A percentile compares a stretch with the other conserved stretches of the same genome.
phyloP scores from a whole-genome alignment of 1,140 invertebrate species.

The Steinernema khuongi region DNA sequence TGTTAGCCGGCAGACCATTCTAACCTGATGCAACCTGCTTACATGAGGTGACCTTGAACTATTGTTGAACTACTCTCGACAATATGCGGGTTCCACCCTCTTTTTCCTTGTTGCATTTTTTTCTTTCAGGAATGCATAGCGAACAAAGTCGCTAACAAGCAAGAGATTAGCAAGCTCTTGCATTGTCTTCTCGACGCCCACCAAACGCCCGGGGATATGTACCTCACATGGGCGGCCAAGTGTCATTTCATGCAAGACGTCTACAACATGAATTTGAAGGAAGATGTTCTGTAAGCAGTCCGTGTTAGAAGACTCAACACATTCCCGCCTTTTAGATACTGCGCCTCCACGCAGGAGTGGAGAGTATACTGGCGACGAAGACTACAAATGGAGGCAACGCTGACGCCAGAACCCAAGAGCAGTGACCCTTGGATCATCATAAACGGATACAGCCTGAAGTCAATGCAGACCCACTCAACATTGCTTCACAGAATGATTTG shows the following conservation, averaged over 20 bases:
- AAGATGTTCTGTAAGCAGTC: not conserved
- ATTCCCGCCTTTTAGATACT: not conserved
- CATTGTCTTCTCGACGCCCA: not conserved
- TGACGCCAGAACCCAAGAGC: not conserved
- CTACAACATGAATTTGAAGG: not conserved
- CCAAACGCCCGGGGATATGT: not conserved
- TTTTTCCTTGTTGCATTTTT: too few species aligned
- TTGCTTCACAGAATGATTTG: slow-evolving; percentile 2
- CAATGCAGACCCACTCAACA: not conserved
- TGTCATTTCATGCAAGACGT: not conserved
- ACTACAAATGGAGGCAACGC: not conserved
- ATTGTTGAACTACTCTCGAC: too few species aligned
- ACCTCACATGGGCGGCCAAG: not conserved
- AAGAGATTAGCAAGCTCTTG: not conserved
- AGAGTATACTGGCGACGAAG: not conserved
- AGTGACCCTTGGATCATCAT: not conserved
- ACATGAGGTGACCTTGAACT: too few species aligned
- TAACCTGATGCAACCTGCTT: too few species aligned
- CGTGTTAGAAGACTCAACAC: not conserved
- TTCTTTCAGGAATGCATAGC: slow-evolving; percentile 11
- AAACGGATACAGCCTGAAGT: slow-evolving; percentile 2
- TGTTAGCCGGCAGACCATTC: too few species aligned
- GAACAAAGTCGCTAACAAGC: not conserved
- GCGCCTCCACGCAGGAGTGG: not conserved
- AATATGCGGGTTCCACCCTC: too few species aligned